Percentiles rank a stretch among this genome's conserved stretches.
Conservation (phyloP, 2,113 vertebrate species). For the Climacteris rufus region DNA sequence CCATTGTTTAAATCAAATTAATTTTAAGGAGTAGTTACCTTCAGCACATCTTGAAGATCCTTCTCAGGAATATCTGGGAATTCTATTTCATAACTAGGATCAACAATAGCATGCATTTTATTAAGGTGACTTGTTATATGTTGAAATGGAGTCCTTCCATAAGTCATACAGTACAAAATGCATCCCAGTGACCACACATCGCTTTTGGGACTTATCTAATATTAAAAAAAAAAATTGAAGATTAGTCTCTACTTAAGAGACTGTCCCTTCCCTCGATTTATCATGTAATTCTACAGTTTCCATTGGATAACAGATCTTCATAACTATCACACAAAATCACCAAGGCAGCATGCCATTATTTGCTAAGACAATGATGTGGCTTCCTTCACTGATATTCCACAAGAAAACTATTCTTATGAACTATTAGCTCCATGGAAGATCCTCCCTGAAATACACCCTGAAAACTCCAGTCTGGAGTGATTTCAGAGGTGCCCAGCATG, state of each 20-base stretch:
- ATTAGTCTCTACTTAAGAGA: neutral
- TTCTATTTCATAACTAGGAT: slow-evolving; percentile 84
- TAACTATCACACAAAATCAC: neutral
- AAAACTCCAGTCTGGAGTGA: neutral
- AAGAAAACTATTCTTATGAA: neutral
- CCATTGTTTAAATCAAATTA: neutral
- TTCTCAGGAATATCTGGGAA: slow-evolving; percentile 91
- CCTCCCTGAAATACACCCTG: neutral
- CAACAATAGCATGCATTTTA: slow-evolving; percentile 92
- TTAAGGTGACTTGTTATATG: slow-evolving; percentile 91
- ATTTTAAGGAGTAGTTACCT: slow-evolving; percentile 72
- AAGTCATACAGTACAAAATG: slow-evolving; percentile 96
- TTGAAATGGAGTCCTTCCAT: slow-evolving; percentile 94
- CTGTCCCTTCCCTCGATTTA: neutral
- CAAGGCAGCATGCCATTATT: neutral
- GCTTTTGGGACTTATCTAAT: slow-evolving; percentile 92
- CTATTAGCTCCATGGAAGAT: neutral
- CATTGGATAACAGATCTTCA: neutral
- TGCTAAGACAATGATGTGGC: neutral
- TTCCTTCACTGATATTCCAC: neutral
- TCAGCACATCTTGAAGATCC: slow-evolving; percentile 91
- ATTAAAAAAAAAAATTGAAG: neutral
- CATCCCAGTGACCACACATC: slow-evolving; percentile 98
- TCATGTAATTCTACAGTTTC: neutral
- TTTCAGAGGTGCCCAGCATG: neutral